Base-by-base conservation (phyloP, 2,113 vertebrate genomes). In the Podocnemis expansa region DNA sequence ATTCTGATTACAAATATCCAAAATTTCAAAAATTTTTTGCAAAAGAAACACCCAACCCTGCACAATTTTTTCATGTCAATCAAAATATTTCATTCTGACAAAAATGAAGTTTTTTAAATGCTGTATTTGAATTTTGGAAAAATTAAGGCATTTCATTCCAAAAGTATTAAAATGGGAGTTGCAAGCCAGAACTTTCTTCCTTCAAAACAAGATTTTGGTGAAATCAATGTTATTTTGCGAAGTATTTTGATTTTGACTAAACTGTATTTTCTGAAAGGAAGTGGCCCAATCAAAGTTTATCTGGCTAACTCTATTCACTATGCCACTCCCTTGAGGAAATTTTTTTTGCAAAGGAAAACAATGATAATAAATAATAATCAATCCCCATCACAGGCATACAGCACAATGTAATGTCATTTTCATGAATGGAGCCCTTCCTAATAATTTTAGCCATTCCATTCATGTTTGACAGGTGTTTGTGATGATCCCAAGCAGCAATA, bases 301-400 rank as follows among this genome's bases (percentile, higher is more conserved):
- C 49, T 55, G 80, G 78, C 82, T 78, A 90, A 85, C 90, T 95
- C 91, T 80, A 90, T 91, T 90, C 73, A 55, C 82, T 41, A 10
- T 41, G 91, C 91, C 83, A 93, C 45, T 94, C 93, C 93, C 91
- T 3, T 17, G 84, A 93, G 93, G 56, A 94, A 90, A 89, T 93
- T 82, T 91, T 90, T n/a, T 49, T 82, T n/a, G 89, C 73, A 78
- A 89, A 93, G 92, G 78, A 85, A 95, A 89, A 82, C 89, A 91
- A 47, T 94, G 93, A 93, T 91, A 94, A 89, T 88, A 91, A 89
- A 95, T 76, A 56, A 94, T 91, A 76, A 89, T 85, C 80, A 85
- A 89, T 86, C 4, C 4, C 0, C 52, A 87, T 82, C 82, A 89
- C 43, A 94, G 86, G 85, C 88, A 80, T 76, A 70, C 47, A 4